These are phyloP conservation scores for Netelia melanura DNA, from an alignment of 2,888 invertebrate species.

Conservation along the genomic window DNA sequence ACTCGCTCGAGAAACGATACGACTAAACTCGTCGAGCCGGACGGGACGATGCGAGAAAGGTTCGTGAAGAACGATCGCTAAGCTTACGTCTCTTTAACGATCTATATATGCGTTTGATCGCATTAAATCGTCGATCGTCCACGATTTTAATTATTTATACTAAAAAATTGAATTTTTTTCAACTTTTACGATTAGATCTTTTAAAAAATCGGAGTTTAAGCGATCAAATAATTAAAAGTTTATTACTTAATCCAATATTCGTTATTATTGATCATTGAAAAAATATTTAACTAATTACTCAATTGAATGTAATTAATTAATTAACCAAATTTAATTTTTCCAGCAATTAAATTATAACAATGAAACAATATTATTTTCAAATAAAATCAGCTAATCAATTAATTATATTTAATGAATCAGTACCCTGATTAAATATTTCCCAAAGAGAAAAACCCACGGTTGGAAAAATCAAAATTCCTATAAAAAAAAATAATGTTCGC, in stretches of 20 bases:
- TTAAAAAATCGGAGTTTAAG: too few relatives aligned
- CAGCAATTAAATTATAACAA: neutral
- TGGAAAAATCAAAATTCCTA: neutral
- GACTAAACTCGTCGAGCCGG: conserved; percentile 50
- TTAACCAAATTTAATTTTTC: too few relatives aligned
- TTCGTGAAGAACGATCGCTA: conserved; percentile 52
- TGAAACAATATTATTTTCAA: neutral
- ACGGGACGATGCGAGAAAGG: conserved; percentile 34
- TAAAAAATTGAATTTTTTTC: too few relatives aligned
- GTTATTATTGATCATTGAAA: too few relatives aligned
- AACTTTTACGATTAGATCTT: too few relatives aligned
- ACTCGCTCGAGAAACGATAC: conserved; percentile 58
- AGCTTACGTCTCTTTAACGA: conserved; percentile 15
- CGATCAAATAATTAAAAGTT: too few relatives aligned
- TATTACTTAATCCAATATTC: too few relatives aligned
- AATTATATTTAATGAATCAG: too few relatives aligned
- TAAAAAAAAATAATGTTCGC: neutral
- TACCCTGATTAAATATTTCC: neutral
- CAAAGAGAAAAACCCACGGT: neutral
- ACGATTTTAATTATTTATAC: neutral
- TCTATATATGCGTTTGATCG: neutral
- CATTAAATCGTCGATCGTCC: neutral
- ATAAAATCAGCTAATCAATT: neutral
- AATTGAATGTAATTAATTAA: too few relatives aligned
- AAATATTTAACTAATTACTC: too few relatives aligned